phyloP scores from a whole-genome alignment of 2,113 vertebrate genomes.

The Bothrops jararaca region DNA sequence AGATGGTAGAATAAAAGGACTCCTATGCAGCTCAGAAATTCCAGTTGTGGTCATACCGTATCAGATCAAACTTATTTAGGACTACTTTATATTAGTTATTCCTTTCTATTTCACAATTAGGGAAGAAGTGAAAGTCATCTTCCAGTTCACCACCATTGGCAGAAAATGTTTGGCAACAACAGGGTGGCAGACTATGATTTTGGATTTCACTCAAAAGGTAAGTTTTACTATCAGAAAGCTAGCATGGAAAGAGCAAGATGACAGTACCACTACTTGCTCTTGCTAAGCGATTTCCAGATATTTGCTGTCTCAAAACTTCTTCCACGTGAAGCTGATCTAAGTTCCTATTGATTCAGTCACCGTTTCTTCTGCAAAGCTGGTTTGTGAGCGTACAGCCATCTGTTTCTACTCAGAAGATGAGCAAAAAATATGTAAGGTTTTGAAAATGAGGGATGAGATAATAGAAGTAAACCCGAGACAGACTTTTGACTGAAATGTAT shows the following conservation, averaged over 20 bases:
- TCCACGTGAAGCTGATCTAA: not conserved
- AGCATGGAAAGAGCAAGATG: not conserved
- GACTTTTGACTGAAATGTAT: conserved; percentile 14
- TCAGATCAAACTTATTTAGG: not conserved
- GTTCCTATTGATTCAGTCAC: not conserved
- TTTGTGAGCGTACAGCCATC: not conserved
- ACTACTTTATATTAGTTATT: not conserved
- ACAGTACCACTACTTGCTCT: not conserved
- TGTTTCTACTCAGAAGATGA: conserved; percentile 30
- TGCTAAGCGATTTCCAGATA: not conserved
- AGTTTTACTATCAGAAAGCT: not conserved
- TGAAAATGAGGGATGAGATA: conserved; percentile 13
- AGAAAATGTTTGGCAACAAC: not conserved
- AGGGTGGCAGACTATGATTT: not conserved
- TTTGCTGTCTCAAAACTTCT: not conserved
- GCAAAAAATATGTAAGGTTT: not conserved
- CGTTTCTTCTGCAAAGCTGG: not conserved
- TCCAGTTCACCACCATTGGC: not conserved
- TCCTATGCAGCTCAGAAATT: not conserved
- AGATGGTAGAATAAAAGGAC: too few relatives aligned
- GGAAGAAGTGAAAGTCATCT: not conserved
- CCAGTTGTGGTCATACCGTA: not conserved
- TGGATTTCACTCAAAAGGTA: not conserved
- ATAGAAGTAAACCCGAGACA: conserved; percentile 25
- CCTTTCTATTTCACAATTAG: not conserved